Evolutionary conservation across 2,888 invertebrate genomes (phyloP), one percentile per base, ranked within the genome.

Genomic region (Acholoe squamosa): DNA sequence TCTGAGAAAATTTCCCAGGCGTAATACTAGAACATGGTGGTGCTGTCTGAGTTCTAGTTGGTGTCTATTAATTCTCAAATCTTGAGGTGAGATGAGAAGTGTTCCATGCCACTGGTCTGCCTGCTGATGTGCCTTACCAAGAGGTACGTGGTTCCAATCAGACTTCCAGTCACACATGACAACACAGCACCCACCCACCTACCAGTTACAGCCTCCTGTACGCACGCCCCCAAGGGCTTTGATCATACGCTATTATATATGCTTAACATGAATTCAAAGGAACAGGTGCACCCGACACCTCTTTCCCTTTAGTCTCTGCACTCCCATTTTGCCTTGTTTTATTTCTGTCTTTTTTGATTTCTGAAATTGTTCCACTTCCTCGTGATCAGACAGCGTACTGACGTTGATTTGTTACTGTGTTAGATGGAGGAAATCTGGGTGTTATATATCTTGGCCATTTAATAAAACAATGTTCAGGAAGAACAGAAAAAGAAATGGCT

Each of bases 1-100:
- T 86, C 28, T 86, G 86, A 86, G 86, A 86, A 25, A 86, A 51
- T 52, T 86, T 86, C 52, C 52, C 86, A 86, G 52, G 86, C 54
- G 54, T 25, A 54, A 25, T 54, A 86, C 54, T 54, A 54, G 33
- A 52, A 86, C 54, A 86, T 86, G 86, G 86, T 54, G 7, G 16
- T 19, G 25, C 52, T 54, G 25, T 52, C 25, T 16, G 54, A 7
- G 31, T n/a, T n/a, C 28, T 25, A 14, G 7, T 19, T 14, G 86
- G 28, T 14, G 86, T 5, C 86, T 19, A 86, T 86, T 54, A 86
- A 86, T 86, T 86, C 43, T 10, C 43, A 7, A 43, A 43, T 10
- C 10, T 10, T 43, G 43, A 43, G 43, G 43, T 43, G 43, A 43
- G 43, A 43, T 43, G 43, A 43, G 43, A 10, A 43, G 43, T 43